Base-by-base conservation (phyloP, 2,888 invertebrate species). In the Yponomeuta evonymella region DNA sequence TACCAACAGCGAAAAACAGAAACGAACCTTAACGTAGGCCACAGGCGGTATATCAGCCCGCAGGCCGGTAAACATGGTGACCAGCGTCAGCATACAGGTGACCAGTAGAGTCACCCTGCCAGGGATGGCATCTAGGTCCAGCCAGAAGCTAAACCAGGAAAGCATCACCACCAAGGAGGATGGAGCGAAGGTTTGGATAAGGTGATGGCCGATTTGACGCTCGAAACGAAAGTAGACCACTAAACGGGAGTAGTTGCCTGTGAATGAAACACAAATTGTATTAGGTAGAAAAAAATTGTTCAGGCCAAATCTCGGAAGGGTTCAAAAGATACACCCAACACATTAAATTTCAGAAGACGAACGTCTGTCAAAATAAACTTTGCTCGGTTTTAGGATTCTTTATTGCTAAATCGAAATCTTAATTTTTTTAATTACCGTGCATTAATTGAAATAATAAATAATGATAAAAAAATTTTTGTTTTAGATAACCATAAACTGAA, bases 131-230 rank as follows among this genome's bases (percentile, higher is more conserved):
- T 97, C 97, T 76, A 97, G 85, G 69, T 96, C 96, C 48, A 97
- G 84, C 96, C 97, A 97, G 83, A 97, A 97, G 79, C 96, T 96
- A 82, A 97, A 96, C 97, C 97, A 97, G 3, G 96, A 96, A 9
- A 97, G 83, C 93, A 96, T 95, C 11, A 97, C 97, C 9, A 97
- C 96, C 48, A 97, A 85, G 0, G 95, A 95, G 2, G 97, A 97
- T 0, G 97, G 97, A 0, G 96, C 96, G 82, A 96, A 97, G 9
- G 97, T 96, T 84, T 97, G 97, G 75, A 97, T 96, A 70, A 97
- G 86, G 80, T 96, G 96, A 83, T 97, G 96, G 0, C 96, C 97
- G 70, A 97, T 96, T 85, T 96, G 96, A 11, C 97, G 93, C 85
- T 96, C 96, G 79, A 97, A 97, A 70, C 95, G 94, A 83, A 97